Evolutionary conservation across 2,888 invertebrate genomes (phyloP), one percentile per base, ranked within the genome.

Genomic region (Gymnosoma rotundatum): DNA sequence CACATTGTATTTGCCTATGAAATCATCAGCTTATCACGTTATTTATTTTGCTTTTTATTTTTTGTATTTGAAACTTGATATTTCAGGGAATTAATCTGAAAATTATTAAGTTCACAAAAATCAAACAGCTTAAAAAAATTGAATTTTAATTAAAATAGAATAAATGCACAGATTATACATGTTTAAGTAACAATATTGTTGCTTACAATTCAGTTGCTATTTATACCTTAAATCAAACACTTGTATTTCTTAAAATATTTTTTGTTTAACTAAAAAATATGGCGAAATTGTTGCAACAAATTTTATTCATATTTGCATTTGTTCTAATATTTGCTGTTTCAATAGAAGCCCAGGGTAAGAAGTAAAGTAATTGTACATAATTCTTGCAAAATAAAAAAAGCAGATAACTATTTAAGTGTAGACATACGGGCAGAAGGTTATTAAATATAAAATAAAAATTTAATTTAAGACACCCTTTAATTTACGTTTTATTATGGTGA

Each of bases 251-350:
- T n/a, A 25, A n/a, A 5, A 42, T 12, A 42, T 42, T 12, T 2
- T 10, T 38, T 38, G 2, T n/a, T n/a, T n/a, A 12, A 12, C 10
- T 18, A 1, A 66, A 67, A 58, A 63, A 76, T n/a, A n/a, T 83
- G 83, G 61, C 58, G 12, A 78, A 78, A 70, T 32, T 83, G 14
- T 70, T 75, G 20, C 58, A 79, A 70, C 64, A 75, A 70, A 61
- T 79, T 12, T 52, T 79, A 2, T 42, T 79, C 4, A 21, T 79
- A n/a, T 61, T 83, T 14, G 54, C 70, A 36, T 20, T 81, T 45
- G 10, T 81, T 38, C 14, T 69, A 2, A 54, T 48, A 7, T 38
- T 81, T 14, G 56, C 54, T 12, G 48, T 48, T 3, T 7, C 80
- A 1, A 48, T 45, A 38, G 48, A 69, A 45, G 61, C 74, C 18